Evolutionary conservation across 2,113 vertebrate species (phyloP).

Genomic region (Montifringilla adamsi): DNA sequence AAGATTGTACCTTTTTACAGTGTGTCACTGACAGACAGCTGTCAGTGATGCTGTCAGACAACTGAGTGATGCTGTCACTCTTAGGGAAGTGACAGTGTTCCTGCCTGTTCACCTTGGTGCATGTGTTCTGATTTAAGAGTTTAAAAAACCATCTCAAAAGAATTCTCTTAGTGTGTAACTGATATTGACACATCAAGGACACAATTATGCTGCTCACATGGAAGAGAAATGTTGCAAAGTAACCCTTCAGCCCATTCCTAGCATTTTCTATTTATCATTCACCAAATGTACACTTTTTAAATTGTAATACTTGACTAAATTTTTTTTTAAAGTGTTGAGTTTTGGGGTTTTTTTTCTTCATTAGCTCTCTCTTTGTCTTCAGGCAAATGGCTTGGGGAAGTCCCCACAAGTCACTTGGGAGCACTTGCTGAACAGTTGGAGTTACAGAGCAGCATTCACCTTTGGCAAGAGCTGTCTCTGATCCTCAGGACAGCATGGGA

Average conservation of each 20-base stretch:
- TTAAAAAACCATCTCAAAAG: not conserved
- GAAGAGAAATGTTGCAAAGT: not conserved
- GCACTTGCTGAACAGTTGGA: not conserved
- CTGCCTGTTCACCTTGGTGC: not conserved
- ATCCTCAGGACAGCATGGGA: not conserved
- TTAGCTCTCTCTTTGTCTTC: not conserved
- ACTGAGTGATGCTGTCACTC: not conserved
- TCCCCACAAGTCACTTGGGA: not conserved
- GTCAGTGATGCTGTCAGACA: not conserved
- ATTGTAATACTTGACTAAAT: not conserved
- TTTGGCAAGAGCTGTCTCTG: not conserved
- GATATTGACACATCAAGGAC: not conserved
- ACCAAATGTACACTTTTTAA: not conserved
- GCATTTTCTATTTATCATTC: not conserved
- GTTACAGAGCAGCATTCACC: not conserved
- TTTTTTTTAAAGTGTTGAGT: not conserved
- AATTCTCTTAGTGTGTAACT: not conserved
- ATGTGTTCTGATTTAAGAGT: not conserved
- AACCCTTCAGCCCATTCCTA: not conserved
- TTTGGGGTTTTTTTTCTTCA: not conserved
- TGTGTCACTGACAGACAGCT: accelerated
- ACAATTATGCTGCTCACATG: not conserved
- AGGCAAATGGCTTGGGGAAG: not conserved
- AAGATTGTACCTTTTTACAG: not conserved
- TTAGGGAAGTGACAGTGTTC: not conserved